Base-by-base conservation (phyloP, 2,888 invertebrate species). In the Tipula confusa region DNA sequence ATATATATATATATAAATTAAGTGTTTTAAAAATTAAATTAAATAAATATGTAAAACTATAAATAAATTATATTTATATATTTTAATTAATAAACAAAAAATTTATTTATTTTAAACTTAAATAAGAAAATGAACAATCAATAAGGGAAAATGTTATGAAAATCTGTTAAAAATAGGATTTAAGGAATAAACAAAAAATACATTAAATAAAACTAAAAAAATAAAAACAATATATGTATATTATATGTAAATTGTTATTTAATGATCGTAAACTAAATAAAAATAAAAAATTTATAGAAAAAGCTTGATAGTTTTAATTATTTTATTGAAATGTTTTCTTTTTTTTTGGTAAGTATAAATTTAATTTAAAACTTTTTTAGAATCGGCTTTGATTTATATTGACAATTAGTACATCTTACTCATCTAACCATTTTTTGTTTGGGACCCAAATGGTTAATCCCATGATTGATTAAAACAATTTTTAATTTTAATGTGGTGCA, bases 181-280 rank as follows among this genome's bases (percentile, higher is more conserved):
- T 64, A 64, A 64, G 64, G 1, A 64, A 64, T 24, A 64, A 24
- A 64, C 9, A 64, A 38, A 38, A 48, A 64, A 64, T 64, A 24
- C 1, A 15, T 15, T 15, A 43, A 43, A 43, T 15, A 15, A n/a
- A 43, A 43, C 5, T 64, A 9, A 24, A 64, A 64, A 64, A 64
- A 64, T 64, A 24, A 64, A 64, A 64, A 64, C 64, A 64, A 64
- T 64, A 64, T 64, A 64, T 64, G 64, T 64, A 64, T 64, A 64
- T 64, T 64, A 64, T 64, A 64, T 64, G 64, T 64, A 64, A 64
- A 64, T 64, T 64, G 64, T 64, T 64, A 64, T 64, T 64, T 64
- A 64, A 64, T 64, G 64, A 64, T 24, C 64, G 64, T 64, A 64
- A 64, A 18, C 18, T 24, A 64, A 64, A 64, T 64, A 64, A 64